These are phyloP conservation scores for Parauchenoglanis punctatus DNA, from an alignment of 2,797 vertebrate genomes.

Conservation along the genomic window DNA sequence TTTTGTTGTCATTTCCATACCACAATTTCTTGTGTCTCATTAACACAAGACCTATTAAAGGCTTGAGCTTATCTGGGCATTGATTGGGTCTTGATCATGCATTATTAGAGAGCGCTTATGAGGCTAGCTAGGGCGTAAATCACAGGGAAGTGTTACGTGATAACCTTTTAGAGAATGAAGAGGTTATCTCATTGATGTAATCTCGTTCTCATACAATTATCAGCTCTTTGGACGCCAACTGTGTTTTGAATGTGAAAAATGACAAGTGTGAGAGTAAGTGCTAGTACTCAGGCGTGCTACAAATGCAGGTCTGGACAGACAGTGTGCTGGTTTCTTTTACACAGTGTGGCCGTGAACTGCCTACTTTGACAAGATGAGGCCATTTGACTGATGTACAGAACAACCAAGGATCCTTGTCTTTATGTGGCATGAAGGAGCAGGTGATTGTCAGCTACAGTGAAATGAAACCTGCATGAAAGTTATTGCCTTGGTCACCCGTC, in stretches of 20 bases:
- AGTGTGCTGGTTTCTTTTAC: not conserved
- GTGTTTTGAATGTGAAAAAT: constrained; percentile 1
- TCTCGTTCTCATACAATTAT: not conserved
- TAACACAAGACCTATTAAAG: constrained; percentile 73
- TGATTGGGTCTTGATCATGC: constrained; percentile 74
- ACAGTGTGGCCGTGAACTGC: not conserved
- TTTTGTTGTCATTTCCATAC: constrained; percentile 80
- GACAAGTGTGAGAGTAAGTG: not conserved
- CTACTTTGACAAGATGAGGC: not conserved
- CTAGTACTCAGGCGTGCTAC: not conserved
- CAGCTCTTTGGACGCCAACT: not conserved
- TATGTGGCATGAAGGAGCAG: not conserved
- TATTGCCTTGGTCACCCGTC: constrained; percentile 1
- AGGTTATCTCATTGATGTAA: not conserved
- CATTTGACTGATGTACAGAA: not conserved
- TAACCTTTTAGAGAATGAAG: constrained; percentile 43
- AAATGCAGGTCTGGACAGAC: not conserved
- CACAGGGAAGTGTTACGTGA: constrained; percentile 56
- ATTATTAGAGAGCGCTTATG: constrained; percentile 71
- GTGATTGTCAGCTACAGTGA: not conserved
- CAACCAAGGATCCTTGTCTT: not conserved
- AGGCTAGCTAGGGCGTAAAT: constrained; percentile 63
- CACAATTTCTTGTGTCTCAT: constrained; percentile 69
- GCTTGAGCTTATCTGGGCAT: constrained; percentile 71
- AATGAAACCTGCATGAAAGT: not conserved